Conservation (phyloP, 2,113 vertebrate species). For the Isichthys henryi region DNA sequence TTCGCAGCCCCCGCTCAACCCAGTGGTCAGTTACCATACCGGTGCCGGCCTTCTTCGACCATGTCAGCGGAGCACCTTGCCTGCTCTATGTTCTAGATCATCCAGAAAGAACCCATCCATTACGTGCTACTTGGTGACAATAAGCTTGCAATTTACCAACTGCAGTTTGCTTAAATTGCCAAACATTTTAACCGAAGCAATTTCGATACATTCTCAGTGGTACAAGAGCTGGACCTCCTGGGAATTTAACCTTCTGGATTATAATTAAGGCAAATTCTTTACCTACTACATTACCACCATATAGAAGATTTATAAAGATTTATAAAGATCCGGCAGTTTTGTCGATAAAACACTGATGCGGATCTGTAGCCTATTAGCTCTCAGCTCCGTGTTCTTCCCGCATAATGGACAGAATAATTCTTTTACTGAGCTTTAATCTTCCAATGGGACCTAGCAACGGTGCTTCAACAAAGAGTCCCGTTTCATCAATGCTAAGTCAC, state of each 20-base stretch:
- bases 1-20: background rate
- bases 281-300: background rate
- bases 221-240: background rate
- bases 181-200: background rate
- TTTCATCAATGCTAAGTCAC: background rate
- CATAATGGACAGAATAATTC: background rate
- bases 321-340: background rate
- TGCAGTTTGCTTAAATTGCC: background rate
- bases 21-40: too few species aligned
- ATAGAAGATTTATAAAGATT: background rate
- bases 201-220: background rate
- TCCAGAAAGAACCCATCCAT: background rate
- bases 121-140: background rate
- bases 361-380: background rate
- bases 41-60: background rate
- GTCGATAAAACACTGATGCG: background rate
- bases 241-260: slow-evolving; percentile 41
- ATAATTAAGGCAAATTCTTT: slow-evolving; percentile 31
- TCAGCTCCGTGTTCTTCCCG: background rate
- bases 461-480: background rate
- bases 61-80: background rate
- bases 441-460: background rate
- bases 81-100: background rate
- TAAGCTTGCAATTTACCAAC: background rate
- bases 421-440: background rate